A percentile compares a stretch with the other conserved stretches of the same genome.
These are phyloP conservation scores for Drosophila parvula DNA, from an alignment of 1,140 invertebrate genomes.

Conservation along the genomic window DNA sequence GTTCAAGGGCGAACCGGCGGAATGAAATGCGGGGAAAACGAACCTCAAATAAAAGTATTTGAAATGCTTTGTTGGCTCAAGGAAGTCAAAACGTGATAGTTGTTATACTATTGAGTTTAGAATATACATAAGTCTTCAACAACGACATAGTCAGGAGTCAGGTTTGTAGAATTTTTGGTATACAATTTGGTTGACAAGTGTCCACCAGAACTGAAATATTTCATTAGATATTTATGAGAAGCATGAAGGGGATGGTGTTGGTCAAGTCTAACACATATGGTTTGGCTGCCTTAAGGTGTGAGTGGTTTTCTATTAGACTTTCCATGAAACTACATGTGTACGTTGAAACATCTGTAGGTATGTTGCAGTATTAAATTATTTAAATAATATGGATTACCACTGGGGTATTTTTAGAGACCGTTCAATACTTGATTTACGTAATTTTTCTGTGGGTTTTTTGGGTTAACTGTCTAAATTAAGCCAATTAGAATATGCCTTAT, in stretches of 20 bases:
- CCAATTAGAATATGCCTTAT: conserved; percentile 28
- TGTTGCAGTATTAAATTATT: too few species aligned
- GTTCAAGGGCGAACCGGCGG: conserved; percentile 65
- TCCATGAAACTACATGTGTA: too few species aligned
- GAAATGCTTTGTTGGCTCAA: neutral
- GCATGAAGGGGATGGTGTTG: conserved; percentile 19
- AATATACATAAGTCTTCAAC: neutral
- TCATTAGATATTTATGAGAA: conserved; percentile 55
- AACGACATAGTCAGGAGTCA: neutral
- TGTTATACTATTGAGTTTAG: neutral
- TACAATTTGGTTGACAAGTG: neutral
- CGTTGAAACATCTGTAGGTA: too few species aligned
- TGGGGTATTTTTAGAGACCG: conserved; percentile 22
- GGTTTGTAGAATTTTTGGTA: too few species aligned
- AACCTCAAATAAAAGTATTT: neutral
- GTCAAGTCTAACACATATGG: neutral
- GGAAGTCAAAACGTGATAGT: neutral
- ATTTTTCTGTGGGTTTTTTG: conserved; percentile 28
- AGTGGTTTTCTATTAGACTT: too few species aligned
- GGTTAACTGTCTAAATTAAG: conserved; percentile 36
- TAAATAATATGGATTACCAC: neutral
- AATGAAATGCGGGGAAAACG: conserved; percentile 18
- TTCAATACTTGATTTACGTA: conserved; percentile 42
- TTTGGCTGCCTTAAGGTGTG: too few species aligned
- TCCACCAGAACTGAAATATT: conserved; percentile 11